Percentiles rank a stretch among this genome's conserved stretches.
phyloP scores from a whole-genome alignment of 2,797 vertebrate species.

The Rhabdomys pumilio region DNA sequence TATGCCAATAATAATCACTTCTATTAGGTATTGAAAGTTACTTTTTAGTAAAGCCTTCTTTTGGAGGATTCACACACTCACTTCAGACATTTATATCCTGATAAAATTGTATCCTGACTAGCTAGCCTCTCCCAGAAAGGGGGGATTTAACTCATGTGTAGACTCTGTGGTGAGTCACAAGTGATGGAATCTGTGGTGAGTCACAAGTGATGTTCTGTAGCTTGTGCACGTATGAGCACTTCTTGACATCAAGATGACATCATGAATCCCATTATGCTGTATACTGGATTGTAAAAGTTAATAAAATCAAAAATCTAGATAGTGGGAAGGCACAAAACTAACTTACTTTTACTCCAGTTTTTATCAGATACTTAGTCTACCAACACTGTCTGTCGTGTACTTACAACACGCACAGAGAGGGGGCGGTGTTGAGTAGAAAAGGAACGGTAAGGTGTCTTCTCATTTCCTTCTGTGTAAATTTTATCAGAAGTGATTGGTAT shows the following conservation, averaged over 20 bases:
- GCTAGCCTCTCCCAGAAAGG: background rate
- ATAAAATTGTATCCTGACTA: background rate
- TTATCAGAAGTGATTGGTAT: background rate
- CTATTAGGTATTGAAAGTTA: constrained; percentile 18
- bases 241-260: background rate
- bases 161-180: background rate
- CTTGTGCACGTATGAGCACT: background rate
- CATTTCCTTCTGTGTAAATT: background rate
- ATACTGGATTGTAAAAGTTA: background rate
- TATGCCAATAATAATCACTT: background rate
- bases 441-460: background rate
- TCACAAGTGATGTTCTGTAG: background rate
- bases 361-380: background rate
- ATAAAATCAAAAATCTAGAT: background rate
- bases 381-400: background rate
- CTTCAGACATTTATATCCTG: constrained; percentile 6
- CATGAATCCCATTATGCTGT: background rate
- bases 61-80: constrained; percentile 17
- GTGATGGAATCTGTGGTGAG: background rate
- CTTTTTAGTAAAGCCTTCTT: constrained; percentile 5
- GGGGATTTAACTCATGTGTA: background rate
- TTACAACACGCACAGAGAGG: background rate
- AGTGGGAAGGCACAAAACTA: background rate
- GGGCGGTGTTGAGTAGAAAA: background rate
- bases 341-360: background rate